Evolutionary conservation across 2,797 vertebrate genomes (phyloP), one percentile per base, ranked within the genome.

Genomic region (Oryzias dopingdopingensis): DNA sequence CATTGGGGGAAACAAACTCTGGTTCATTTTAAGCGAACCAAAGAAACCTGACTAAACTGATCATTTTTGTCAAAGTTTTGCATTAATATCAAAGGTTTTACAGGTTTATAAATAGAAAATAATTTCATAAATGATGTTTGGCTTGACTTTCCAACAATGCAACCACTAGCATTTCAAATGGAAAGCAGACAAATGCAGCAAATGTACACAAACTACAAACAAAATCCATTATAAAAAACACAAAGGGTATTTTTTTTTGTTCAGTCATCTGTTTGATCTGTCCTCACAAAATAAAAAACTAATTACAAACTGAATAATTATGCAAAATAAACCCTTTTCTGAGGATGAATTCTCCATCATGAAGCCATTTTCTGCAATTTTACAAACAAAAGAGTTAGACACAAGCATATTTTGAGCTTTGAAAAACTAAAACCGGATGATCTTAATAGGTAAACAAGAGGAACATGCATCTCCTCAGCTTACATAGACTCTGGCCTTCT

Each of bases 391-490:
- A 51, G 24, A 54, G 16, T 18, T 14, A 40, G 17, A 52, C 10
- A 41, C 49, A 12, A 15, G 48, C 8, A 17, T 8, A 24, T 53
- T 42, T 67, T 54, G 44, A 24, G 50, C 40, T 46, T 64, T 45
- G 40, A 7, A 52, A 41, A 42, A 72, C 24, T 52, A 70, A 62
- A 75, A 61, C 42, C 46, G 3, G 32, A 65, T 44, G 6, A 26
- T 52, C 22, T 23, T 49, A 42, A 22, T 59, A 70, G 66, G 70
- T 72, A 61, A 37, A 37, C 10, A 37, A 71, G 51, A 65, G 49
- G 42, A 73, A 74, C 61, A 65, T 72, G 59, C 52, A 49, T 61
- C 50, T 74, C 52, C 65, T 67, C 56, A 45, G 48, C 45, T 69
- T 62, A 51, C 65, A 42, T 29, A 54, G 56, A 49, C 59, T 65